Conservation (phyloP, 2,888 invertebrate species). For the Tachina fera region DNA sequence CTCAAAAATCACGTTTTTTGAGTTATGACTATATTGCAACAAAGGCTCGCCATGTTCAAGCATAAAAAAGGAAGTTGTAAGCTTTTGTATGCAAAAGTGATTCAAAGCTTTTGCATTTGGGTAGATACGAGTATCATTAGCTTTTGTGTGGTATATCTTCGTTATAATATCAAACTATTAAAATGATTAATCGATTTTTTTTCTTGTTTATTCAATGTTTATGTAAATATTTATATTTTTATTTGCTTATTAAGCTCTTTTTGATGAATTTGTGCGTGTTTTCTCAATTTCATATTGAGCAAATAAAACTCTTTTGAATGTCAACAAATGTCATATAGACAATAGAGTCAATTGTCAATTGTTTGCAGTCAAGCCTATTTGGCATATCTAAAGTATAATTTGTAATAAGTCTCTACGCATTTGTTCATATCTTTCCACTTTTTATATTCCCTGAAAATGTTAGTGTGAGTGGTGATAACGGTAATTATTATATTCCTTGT, state of each 20-base stretch:
- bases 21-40: too few species aligned
- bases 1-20: too few species aligned
- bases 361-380: conserved; percentile 15
- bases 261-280: conserved; percentile 2
- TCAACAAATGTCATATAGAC: conserved; percentile 36
- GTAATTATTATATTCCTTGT: conserved; percentile 24
- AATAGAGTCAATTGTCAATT: conserved; percentile 2
- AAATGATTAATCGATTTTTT: conserved; percentile 74
- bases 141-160: neutral
- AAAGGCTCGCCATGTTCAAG: too few species aligned
- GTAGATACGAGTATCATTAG: too few species aligned
- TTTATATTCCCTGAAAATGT: neutral
- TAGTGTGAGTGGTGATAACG: conserved; percentile 20
- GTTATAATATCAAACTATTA: conserved; percentile 53
- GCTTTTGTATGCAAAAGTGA: neutral
- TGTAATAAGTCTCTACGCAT: neutral
- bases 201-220: conserved; percentile 69
- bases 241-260: conserved; percentile 9
- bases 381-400: neutral
- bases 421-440: conserved; percentile 38
- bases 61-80: neutral
- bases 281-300: conserved; percentile 15
- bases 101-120: neutral
- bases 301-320: conserved; percentile 59
- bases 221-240: conserved; percentile 30